Conservation (phyloP, 2,113 vertebrate genomes). For the Deroptyus accipitrinus region DNA sequence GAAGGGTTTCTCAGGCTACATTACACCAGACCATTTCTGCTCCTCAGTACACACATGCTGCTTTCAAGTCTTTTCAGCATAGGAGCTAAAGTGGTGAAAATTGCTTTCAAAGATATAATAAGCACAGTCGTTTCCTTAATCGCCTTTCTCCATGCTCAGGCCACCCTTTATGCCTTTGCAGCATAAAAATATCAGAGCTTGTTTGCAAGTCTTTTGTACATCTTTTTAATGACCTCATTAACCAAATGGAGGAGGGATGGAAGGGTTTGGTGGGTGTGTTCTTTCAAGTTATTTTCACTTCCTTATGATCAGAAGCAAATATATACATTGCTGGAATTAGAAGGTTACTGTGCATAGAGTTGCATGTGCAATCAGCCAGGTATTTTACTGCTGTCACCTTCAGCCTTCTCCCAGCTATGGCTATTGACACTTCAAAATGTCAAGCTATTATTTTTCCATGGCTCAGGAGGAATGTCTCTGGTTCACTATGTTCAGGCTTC, state of each 20-base stretch:
- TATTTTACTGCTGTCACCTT: neutral
- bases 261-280: neutral
- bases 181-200: slow-evolving; percentile 50
- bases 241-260: slow-evolving; percentile 43
- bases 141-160: neutral
- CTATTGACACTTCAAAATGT: neutral
- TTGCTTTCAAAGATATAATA: slow-evolving; percentile 47
- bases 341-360: neutral
- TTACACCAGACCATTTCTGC: neutral
- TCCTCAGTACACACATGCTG: neutral
- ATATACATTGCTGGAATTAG: neutral
- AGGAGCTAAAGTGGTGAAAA: slow-evolving; percentile 26
- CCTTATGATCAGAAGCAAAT: slow-evolving; percentile 28
- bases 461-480: neutral
- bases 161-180: neutral
- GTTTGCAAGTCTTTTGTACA: neutral
- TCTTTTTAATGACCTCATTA: slow-evolving; percentile 67
- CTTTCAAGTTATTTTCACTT: slow-evolving; percentile 21
- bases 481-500: neutral
- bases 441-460: neutral
- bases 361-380: neutral
- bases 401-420: neutral
- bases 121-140: neutral
- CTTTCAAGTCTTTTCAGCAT: slow-evolving; percentile 3
- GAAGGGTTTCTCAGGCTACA: neutral